Percentiles rank a stretch among this genome's conserved stretches.
These are phyloP conservation scores for Helleia helle DNA, from an alignment of 2,888 invertebrate genomes.

Conservation along the genomic window DNA sequence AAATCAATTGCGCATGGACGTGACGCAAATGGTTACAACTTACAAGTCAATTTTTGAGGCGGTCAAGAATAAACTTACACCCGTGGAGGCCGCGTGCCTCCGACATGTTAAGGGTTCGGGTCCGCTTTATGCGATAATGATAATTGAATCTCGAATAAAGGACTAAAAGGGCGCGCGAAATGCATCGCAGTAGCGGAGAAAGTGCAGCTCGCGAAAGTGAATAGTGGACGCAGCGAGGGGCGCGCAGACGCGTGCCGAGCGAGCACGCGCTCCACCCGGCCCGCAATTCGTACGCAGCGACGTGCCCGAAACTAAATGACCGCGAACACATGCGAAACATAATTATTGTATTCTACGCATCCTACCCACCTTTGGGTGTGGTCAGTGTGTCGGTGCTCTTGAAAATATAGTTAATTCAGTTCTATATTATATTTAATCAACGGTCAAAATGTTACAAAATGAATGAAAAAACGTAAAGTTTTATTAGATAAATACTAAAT, in stretches of 20 bases:
- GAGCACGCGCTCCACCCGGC: constrained; percentile 4
- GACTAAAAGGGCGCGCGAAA: constrained; percentile 17
- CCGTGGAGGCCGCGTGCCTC: constrained; percentile 15
- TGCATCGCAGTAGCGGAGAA: constrained; percentile 18
- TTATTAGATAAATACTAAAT: no score
- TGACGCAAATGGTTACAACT: no score
- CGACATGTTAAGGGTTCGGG: constrained; percentile 11
- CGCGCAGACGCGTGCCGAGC: constrained; percentile 24
- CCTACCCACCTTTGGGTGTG: no score
- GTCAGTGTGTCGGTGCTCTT: no score
- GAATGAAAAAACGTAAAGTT: no score
- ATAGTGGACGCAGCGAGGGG: constrained; percentile 18
- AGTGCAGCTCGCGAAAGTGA: constrained; percentile 21
- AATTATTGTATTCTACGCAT: no score
- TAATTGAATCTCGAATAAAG: constrained; percentile 22
- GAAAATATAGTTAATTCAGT: no score
- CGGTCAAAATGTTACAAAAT: no score
- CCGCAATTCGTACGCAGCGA: not conserved
- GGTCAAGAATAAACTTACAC: constrained; percentile 10
- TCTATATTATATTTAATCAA: no score
- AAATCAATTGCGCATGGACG: no score
- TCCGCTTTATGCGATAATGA: constrained; percentile 17
- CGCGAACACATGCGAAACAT: no score
- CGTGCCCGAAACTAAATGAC: no score
- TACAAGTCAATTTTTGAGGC: not conserved